Evolutionary conservation across 2,888 invertebrate genomes (phyloP).

Genomic region (Aporophyla nigra): DNA sequence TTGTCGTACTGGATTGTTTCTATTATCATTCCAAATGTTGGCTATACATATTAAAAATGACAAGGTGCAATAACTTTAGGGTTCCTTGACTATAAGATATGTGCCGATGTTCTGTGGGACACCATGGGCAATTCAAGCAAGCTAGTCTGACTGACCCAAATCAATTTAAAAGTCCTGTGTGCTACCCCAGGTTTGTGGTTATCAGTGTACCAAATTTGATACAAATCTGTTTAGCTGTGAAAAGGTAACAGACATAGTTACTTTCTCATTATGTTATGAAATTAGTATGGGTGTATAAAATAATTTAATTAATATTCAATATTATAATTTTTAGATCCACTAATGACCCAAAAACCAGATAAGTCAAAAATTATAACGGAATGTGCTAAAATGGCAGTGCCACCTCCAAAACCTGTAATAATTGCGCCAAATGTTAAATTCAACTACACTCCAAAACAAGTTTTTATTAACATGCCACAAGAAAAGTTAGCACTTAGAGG

Average conservation of each 20-base stretch:
- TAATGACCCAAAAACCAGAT: neutral
- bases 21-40: no score
- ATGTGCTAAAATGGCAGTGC: neutral
- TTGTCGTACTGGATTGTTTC: no score
- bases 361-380: neutral
- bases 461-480: neutral
- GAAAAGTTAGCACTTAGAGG: conserved; percentile 3
- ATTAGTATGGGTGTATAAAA: neutral
- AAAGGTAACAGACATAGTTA: no score
- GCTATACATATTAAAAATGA: no score
- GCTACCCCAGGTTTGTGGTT: no score
- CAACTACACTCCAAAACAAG: neutral
- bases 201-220: no score
- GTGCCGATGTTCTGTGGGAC: no score
- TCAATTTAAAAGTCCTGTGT: neutral
- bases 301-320: neutral
- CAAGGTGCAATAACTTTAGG: no score
- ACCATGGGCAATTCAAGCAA: neutral
- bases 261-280: no score
- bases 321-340: conserved; percentile 22
- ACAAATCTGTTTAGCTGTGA: no score
- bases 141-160: neutral
- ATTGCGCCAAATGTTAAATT: neutral
- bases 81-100: no score
- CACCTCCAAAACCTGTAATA: neutral